Conservation (phyloP, 2,888 invertebrate species). For the Serrognathus titanus region DNA sequence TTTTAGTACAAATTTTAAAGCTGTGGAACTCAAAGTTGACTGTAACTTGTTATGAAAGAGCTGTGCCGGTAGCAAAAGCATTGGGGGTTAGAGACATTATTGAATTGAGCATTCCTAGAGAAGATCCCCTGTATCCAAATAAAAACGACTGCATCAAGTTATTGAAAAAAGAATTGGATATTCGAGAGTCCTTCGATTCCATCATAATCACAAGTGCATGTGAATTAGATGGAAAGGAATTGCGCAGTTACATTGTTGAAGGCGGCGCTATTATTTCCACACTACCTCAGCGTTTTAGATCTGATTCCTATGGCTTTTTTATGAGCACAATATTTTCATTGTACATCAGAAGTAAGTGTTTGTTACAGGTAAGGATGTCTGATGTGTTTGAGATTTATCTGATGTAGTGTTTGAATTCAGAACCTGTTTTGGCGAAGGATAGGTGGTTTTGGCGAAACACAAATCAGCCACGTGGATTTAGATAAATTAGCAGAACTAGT, state of each 20-base stretch:
- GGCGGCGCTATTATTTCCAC: slow-evolving; percentile 48
- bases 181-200: slow-evolving; percentile 39
- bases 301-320: slow-evolving; percentile 54
- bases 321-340: slow-evolving; percentile 49
- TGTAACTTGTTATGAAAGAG: slow-evolving; percentile 52
- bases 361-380: slow-evolving; percentile 45
- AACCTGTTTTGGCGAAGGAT: slow-evolving; percentile 32
- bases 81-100: slow-evolving; percentile 56
- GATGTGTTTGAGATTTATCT: slow-evolving; percentile 5
- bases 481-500: slow-evolving; percentile 48
- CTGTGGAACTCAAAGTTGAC: slow-evolving; percentile 57
- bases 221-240: slow-evolving; percentile 29
- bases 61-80: slow-evolving; percentile 55
- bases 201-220: slow-evolving; percentile 39
- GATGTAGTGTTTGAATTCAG: slow-evolving; percentile 11
- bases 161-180: slow-evolving; percentile 38
- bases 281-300: slow-evolving; percentile 48
- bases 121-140: slow-evolving; percentile 25
- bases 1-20: slow-evolving; percentile 56
- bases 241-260: slow-evolving; percentile 32
- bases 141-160: slow-evolving; percentile 18
- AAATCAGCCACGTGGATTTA: slow-evolving; percentile 41
- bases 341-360: slow-evolving; percentile 47
- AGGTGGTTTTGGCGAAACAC: slow-evolving; percentile 42
- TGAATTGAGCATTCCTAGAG: slow-evolving; percentile 31